phyloP scores from a whole-genome alignment of 2,888 invertebrate genomes.

The Dastarcus helophoroides region DNA sequence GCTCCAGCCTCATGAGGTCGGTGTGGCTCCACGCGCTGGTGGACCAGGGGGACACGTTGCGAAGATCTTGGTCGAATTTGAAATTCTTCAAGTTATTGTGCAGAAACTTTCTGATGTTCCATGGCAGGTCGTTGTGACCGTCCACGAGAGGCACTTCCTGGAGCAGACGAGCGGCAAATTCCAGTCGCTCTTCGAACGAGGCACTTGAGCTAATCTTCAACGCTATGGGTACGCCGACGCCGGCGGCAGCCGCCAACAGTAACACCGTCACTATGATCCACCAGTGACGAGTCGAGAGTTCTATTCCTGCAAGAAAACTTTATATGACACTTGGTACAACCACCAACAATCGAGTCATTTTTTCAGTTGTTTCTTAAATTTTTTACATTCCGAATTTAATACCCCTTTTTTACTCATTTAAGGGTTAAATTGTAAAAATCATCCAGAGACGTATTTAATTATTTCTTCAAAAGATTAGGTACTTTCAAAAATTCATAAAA shows the following conservation, averaged over 20 bases:
- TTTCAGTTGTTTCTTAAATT: too few species aligned
- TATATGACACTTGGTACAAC: not conserved
- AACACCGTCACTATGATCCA: constrained; percentile 65
- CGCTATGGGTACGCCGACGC: constrained; percentile 69
- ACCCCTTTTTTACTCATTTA: too few species aligned
- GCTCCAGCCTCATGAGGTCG: constrained; percentile 59
- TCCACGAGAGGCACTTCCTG: constrained; percentile 71
- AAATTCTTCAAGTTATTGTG: constrained; percentile 81
- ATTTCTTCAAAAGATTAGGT: too few species aligned
- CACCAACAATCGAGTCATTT: not conserved
- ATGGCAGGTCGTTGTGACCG: constrained; percentile 84
- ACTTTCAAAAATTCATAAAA: too few species aligned
- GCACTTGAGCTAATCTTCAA: constrained; percentile 66
- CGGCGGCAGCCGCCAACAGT: constrained; percentile 65
- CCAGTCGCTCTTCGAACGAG: constrained; percentile 63
- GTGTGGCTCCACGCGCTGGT: constrained; percentile 69
- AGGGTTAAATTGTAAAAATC: too few species aligned
- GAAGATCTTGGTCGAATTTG: constrained; percentile 57
- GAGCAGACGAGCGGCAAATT: constrained; percentile 59
- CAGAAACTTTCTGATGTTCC: constrained; percentile 83
- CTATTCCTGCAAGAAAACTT: constrained; percentile 38
- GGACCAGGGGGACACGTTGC: constrained; percentile 59
- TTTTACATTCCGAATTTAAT: too few species aligned
- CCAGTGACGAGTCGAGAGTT: constrained; percentile 56
- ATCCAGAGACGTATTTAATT: too few species aligned